Conservation (phyloP, 2,113 vertebrate genomes). For the Sinocyclocheilus rhinocerous region DNA sequence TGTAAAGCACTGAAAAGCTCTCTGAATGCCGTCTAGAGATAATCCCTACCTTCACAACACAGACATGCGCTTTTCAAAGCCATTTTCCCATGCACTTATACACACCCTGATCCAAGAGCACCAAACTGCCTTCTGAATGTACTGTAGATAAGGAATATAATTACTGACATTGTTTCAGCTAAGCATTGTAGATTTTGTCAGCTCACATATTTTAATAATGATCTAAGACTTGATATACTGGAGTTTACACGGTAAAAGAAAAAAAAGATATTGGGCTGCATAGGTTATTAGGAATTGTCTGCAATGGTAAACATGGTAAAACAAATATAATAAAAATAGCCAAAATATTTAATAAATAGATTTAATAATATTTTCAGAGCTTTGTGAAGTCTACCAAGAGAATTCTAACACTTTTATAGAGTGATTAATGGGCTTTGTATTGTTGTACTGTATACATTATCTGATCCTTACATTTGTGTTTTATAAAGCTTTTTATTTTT, state of each 20-base stretch:
- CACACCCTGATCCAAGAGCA: slow-evolving; percentile 39
- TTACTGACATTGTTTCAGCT: neutral
- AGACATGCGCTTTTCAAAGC: slow-evolving; percentile 40
- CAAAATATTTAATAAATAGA: too few species aligned
- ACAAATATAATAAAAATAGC: too few species aligned
- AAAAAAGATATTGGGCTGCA: neutral
- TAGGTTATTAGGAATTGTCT: neutral
- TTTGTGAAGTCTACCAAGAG: too few species aligned
- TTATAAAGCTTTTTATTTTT: too few species aligned
- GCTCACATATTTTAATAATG: neutral
- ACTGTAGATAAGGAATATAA: slow-evolving; percentile 22
- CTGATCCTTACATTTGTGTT: too few species aligned
- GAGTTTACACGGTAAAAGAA: neutral
- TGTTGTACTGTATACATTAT: too few species aligned
- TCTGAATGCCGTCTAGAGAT: slow-evolving; percentile 46
- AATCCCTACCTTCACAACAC: slow-evolving; percentile 46
- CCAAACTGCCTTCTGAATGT: slow-evolving; percentile 34
- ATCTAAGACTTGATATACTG: neutral
- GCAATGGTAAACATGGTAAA: neutral
- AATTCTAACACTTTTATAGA: too few species aligned
- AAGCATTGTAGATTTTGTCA: neutral
- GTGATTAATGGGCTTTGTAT: too few species aligned
- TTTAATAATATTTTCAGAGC: too few species aligned
- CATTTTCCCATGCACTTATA: slow-evolving; percentile 37
- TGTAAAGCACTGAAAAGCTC: slow-evolving; percentile 46